Conservation (phyloP, 2,797 vertebrate species). For the Nyctalus aviator region DNA sequence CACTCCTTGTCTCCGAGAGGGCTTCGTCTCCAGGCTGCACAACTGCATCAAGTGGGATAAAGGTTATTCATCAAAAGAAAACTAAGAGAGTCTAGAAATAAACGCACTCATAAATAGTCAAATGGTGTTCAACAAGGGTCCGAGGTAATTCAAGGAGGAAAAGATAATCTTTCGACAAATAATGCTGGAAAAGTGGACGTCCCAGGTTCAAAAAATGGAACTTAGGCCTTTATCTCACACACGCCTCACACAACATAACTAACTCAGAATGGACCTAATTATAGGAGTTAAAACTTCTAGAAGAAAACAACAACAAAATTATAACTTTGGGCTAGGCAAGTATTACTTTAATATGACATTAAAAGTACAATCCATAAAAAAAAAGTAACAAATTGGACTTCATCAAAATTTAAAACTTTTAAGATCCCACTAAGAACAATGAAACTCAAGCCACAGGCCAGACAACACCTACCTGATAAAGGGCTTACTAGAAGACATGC, state of each 20-base stretch:
- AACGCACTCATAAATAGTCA: neutral
- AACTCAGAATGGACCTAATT: constrained; percentile 15
- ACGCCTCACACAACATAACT: neutral
- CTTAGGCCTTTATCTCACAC: neutral
- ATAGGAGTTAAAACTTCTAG: neutral
- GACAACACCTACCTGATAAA: neutral
- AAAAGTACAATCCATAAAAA: constrained; percentile 6
- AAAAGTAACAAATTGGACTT: neutral
- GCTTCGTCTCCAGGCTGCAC: neutral
- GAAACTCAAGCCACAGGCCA: neutral
- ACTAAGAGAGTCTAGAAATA: constrained; percentile 7
- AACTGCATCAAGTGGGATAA: neutral
- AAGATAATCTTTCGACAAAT: neutral
- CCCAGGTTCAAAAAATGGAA: neutral
- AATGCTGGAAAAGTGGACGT: neutral
- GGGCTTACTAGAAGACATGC: neutral
- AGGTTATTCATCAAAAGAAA: constrained; percentile 37
- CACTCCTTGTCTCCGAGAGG: neutral
- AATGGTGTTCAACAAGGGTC: neutral
- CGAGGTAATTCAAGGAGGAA: neutral
- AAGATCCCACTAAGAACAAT: neutral
- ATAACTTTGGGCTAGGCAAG: neutral
- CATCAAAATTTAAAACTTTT: constrained; percentile 34
- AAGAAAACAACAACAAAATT: constrained; percentile 4
- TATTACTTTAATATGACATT: constrained; percentile 34